Conservation (phyloP, 2,888 invertebrate genomes). For the Nomada ruficornis region DNA sequence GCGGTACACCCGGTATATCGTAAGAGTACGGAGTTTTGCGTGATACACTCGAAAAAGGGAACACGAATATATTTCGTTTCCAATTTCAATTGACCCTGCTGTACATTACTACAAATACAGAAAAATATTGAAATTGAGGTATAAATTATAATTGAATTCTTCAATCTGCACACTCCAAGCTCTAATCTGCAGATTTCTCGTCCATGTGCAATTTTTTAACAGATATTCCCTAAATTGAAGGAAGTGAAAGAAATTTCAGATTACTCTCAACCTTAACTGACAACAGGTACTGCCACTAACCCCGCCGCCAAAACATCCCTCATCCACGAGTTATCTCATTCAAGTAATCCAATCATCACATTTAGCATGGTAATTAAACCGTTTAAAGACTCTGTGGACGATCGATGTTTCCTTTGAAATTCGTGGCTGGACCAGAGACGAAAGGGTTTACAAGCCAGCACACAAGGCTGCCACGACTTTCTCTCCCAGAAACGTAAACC, state of each 20-base stretch:
- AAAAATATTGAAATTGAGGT: too few species aligned
- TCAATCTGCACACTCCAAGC: too few species aligned
- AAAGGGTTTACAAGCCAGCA: slow-evolving; percentile 54
- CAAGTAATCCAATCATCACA: background rate
- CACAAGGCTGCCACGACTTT: slow-evolving; percentile 51
- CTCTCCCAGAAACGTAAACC: slow-evolving; percentile 63
- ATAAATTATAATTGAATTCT: too few species aligned
- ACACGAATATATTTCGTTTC: background rate
- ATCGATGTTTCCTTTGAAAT: slow-evolving; percentile 40
- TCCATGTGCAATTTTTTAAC: too few species aligned
- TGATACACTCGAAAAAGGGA: background rate
- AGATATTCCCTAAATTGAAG: too few species aligned
- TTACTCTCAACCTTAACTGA: too few species aligned
- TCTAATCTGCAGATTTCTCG: too few species aligned
- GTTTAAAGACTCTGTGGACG: background rate
- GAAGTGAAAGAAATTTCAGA: too few species aligned
- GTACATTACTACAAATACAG: background rate
- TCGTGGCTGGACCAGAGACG: slow-evolving; percentile 45
- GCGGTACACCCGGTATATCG: slow-evolving; percentile 53
- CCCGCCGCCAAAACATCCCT: too few species aligned
- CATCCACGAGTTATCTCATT: background rate
- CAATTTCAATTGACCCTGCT: background rate
- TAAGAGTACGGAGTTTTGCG: slow-evolving; percentile 6
- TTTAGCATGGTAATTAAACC: slow-evolving; percentile 29
- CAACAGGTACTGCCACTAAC: too few species aligned